Evolutionary conservation across 2,797 vertebrate species (phyloP), one percentile per base, ranked within the genome.

Genomic region (Dicrostonyx torquatus): DNA sequence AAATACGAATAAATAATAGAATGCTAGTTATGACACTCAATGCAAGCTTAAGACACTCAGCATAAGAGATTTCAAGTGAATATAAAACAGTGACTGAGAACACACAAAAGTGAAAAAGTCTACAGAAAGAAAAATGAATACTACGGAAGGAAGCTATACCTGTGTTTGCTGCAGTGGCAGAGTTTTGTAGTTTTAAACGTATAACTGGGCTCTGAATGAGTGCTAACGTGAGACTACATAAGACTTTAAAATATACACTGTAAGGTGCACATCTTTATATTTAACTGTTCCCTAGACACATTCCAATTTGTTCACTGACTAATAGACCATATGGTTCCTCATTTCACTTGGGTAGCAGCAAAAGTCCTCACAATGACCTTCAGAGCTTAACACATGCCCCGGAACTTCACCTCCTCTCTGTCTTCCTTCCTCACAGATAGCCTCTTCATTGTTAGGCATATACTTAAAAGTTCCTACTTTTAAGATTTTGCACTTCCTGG

Each of bases 131-230:
- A 29, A 78, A 66, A 78, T 62, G 85, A 60, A 18, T 37, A 40
- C 26, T n/a, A 80, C 60, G 78, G 29, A 91, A 86, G 77, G 22
- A 97, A 92, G 48, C 3, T 55, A 43, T 87, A 34, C 20, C 50
- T 80, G 48, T 12, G 8, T 70, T 50, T 87, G 58, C 40, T 50
- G 55, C 6, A 40, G 55, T 75, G 62, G 88, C 79, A 94, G 91
- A 94, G 31, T 87, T 93, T 76, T 6, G 45, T 55, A 92, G 11
- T 83, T 18, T 14, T 76, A 92, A 94, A 43, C 55, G 82, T 40
- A 80, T 86, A 89, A 70, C 73, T 93, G 89, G 77, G 83, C 37
- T 78, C 55, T 82, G 89, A 93, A 84, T 58, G 20, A 88, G 90
- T 37, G 87, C 37, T 90, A 91, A 90, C 78, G 70, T 58, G 50